Base-by-base conservation (phyloP, 2,113 vertebrate species). In the Regulus satrapa region DNA sequence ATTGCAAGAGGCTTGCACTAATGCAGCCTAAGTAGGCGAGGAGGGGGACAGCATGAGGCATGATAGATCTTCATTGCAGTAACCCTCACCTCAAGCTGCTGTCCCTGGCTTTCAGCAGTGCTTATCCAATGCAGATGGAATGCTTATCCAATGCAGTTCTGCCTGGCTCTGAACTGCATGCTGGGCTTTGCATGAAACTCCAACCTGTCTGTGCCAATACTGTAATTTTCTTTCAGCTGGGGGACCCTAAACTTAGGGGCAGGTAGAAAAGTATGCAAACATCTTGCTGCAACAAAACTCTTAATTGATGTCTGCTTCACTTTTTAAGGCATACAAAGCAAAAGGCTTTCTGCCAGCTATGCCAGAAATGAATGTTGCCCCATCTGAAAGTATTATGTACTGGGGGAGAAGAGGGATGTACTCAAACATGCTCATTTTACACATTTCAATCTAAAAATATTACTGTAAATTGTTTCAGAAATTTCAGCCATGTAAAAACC, bases 231-330 rank as follows among this genome's bases (percentile, higher is more conserved):
- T 78, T 38, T 82, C 36, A 17, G 28, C 0, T 55, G 10, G 8
- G 14, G 13, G 5, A 25, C 34, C 31, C 40, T 92, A 40, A 71
- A 58, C 31, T 48, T 68, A 90, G 71, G n/a, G n/a, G n/a, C n/a
- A n/a, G n/a, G n/a, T n/a, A n/a, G n/a, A n/a, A n/a, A n/a, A n/a
- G n/a, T 43, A 51, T 72, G 32, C 62, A 51, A 59, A 43, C 68
- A 56, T 48, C 14, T 29, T 61, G 12, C 61, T 95, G 46, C 0
- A 2, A 43, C 34, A 38, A 66, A 76, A 46, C 9, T 0, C 0
- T 45, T 29, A 54, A 26, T 20, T 2, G 0, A 83, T 46, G 18
- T 40, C 38, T 58, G 26, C 72, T 71, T 86, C 20, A 4, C 18
- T 9, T n/a, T n/a, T n/a, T 61, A 5, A 54, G 24, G 16, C 23